A percentile compares a stretch with the other conserved stretches of the same genome.
phyloP scores from a whole-genome alignment of 2,888 invertebrate species.

The Halictus quadricinctus region DNA sequence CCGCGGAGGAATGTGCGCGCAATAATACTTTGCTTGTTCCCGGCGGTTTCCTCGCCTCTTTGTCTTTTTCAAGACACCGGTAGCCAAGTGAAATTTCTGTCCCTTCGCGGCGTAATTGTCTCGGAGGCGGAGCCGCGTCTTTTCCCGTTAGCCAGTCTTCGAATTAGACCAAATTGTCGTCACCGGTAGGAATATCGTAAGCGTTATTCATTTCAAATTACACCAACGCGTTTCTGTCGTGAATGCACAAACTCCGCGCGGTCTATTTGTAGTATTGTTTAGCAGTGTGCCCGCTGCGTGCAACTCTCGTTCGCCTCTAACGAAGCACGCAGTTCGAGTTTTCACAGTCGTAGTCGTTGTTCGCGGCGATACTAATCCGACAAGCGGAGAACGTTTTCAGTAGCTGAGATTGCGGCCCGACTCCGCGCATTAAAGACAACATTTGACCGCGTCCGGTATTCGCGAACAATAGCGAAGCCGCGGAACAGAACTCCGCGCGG shows the following conservation, averaged over 20 bases:
- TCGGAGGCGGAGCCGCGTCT: not conserved
- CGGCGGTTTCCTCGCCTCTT: conserved; percentile 23
- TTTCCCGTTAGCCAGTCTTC: not conserved
- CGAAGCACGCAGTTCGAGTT: not conserved
- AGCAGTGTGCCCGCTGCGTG: not conserved
- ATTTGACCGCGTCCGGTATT: not conserved
- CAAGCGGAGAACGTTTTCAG: not conserved
- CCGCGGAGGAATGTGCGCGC: conserved; percentile 24
- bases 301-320: not conserved
- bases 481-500: not conserved
- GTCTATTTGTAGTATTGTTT: no score
- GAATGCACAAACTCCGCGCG: no score
- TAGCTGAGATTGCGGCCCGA: not conserved
- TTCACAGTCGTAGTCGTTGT: not conserved
- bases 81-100: conserved; percentile 28
- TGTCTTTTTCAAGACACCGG: conserved; percentile 9
- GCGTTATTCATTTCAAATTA: not conserved
- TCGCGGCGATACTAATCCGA: not conserved
- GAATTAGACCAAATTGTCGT: not conserved
- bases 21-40: conserved; percentile 50
- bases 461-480: not conserved
- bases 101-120: conserved; percentile 31
- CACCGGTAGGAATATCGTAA: not conserved
- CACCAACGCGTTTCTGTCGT: no score
- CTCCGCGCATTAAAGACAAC: not conserved